Percentiles rank a stretch among this genome's conserved stretches.
These are phyloP conservation scores for Sarcophaga bullata DNA, from an alignment of 1,140 invertebrate species.

Conservation along the genomic window DNA sequence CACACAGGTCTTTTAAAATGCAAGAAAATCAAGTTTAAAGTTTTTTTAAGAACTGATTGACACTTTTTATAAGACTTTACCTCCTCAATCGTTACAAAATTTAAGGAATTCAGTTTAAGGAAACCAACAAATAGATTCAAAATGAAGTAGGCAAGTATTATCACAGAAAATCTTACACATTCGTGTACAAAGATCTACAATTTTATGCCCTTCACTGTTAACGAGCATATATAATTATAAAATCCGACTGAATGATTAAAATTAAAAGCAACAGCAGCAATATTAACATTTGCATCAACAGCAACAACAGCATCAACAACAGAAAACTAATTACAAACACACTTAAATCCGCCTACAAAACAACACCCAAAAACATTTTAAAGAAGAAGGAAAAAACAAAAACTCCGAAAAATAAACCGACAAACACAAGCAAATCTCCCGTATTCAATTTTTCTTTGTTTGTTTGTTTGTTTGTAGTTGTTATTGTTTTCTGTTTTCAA, in stretches of 20 bases:
- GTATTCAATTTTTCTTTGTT: neutral
- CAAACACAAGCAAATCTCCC: slow-evolving; percentile 15
- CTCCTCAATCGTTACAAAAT: too few relatives aligned
- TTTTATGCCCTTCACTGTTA: too few relatives aligned
- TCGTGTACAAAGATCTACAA: too few relatives aligned
- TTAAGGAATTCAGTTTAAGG: too few relatives aligned
- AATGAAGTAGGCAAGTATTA: too few relatives aligned
- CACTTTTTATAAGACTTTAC: too few relatives aligned
- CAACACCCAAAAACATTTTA: slow-evolving; percentile 29
- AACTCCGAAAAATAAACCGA: neutral
- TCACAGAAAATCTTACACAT: too few relatives aligned
- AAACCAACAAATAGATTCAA: too few relatives aligned
- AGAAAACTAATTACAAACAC: slow-evolving; percentile 39
- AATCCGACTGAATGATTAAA: slow-evolving; percentile 12
- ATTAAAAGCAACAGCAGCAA: neutral
- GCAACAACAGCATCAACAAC: neutral
- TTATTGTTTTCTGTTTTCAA: neutral
- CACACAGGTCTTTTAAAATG: too few relatives aligned
- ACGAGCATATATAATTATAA: neutral
- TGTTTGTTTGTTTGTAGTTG: neutral
- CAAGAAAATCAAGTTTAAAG: too few relatives aligned
- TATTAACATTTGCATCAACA: neutral
- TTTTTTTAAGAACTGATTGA: too few relatives aligned
- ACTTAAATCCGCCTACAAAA: slow-evolving; percentile 39
- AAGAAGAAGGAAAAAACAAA: too few relatives aligned